These are phyloP conservation scores for Eueremaeus valkanovi DNA, from an alignment of 2,888 invertebrate genomes.

Conservation along the genomic window DNA sequence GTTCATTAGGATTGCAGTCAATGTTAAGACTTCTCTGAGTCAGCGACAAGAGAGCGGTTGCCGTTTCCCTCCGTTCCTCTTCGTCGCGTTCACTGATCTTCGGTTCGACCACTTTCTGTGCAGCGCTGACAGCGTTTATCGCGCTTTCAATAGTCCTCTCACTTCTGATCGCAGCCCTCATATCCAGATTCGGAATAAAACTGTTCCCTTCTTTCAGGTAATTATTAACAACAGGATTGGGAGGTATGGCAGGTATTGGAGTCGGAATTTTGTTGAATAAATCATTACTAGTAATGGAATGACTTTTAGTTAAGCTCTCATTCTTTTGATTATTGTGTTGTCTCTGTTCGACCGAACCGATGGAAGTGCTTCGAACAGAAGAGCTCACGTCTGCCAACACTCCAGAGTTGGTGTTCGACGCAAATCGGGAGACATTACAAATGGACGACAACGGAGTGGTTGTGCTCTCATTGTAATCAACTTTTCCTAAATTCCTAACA, in stretches of 20 bases:
- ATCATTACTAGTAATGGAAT: background rate
- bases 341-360: background rate
- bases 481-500: conserved; percentile 13
- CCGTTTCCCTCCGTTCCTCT: conserved; percentile 26
- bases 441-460: conserved; percentile 3
- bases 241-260: background rate
- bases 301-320: conserved; percentile 18
- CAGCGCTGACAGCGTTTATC: background rate
- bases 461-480: conserved; percentile 5
- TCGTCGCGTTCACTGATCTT: conserved; percentile 15
- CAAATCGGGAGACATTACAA: conserved; percentile 20
- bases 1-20: background rate
- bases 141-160: background rate
- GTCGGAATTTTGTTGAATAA: background rate
- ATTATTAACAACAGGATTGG: background rate
- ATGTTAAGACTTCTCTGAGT: background rate
- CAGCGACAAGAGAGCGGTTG: conserved; percentile 11
- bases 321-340: conserved; percentile 7
- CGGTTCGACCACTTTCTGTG: background rate
- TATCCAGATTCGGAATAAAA: background rate
- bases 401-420: background rate
- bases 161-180: background rate
- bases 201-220: background rate
- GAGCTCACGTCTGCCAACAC: conserved; percentile 25
- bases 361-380: conserved; percentile 12